A percentile compares a stretch with the other conserved stretches of the same genome.
phyloP scores from a whole-genome alignment of 2,797 vertebrate species.

The Cygnus olor region DNA sequence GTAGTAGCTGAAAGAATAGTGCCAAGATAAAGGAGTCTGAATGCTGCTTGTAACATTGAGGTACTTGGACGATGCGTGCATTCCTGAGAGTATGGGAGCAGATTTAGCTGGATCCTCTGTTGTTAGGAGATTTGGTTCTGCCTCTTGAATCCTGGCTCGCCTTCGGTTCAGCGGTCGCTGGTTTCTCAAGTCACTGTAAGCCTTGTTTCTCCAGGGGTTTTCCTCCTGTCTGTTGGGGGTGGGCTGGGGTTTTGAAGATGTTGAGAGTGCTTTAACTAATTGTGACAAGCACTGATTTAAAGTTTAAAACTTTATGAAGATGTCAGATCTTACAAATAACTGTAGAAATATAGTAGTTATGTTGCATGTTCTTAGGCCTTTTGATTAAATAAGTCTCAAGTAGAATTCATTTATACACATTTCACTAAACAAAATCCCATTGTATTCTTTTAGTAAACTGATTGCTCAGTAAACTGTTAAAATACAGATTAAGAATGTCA shows the following conservation, averaged over 20 bases:
- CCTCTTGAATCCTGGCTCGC: background rate
- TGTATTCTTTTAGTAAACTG: background rate
- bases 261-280: background rate
- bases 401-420: background rate
- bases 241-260: constrained; percentile 3
- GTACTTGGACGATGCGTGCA: background rate
- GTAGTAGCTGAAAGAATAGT: constrained; percentile 27
- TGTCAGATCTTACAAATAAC: background rate
- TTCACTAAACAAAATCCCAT: constrained; percentile 16
- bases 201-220: constrained; percentile 22
- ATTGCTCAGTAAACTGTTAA: constrained; percentile 11
- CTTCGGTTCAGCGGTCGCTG: background rate
- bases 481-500: background rate
- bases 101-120: constrained; percentile 21
- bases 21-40: background rate
- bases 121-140: background rate
- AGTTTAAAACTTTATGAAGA: background rate
- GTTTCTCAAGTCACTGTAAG: constrained; percentile 15
- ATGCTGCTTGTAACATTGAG: background rate
- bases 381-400: background rate
- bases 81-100: constrained; percentile 43
- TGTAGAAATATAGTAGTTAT: background rate
- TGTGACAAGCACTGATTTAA: background rate
- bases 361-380: background rate
- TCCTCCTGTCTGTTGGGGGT: background rate